Evolutionary conservation across 2,113 vertebrate species (phyloP), one percentile per base, ranked within the genome.

Genomic region (Bombycilla garrulus): DNA sequence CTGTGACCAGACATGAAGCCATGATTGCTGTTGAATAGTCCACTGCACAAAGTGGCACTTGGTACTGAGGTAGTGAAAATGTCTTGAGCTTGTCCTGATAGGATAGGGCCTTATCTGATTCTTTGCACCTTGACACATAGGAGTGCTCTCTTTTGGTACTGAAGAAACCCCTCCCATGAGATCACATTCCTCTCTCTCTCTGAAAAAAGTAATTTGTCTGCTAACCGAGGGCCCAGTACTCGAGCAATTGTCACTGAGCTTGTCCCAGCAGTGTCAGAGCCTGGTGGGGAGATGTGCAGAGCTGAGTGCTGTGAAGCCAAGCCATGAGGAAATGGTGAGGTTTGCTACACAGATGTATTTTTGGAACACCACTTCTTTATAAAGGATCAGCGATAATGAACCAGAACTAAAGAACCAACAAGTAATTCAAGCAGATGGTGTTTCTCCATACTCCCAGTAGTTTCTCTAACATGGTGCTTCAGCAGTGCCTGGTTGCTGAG

Each of bases 201-300:
- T n/a, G 29, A 57, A 78, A 61, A 84, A 47, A 53, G 23, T 4
- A 16, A 45, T 29, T 61, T 92, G 11, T 28, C 33, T 64, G 40
- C 15, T 79, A 38, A 81, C 2, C 0, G 0, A 61, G 15, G n/a
- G 9, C 19, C 14, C 15, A 36, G 24, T 11, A 64, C 45, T 72
- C 0, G 0, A 82, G 44, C 1, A 5, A 42, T 22, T 60, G n/a
- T 86, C 79, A 45, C 50, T 1, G 8, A 67, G 10, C 24, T 86
- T 67, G 36, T 51, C 53, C 70, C 81, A 81, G 12, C 26, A 77
- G 29, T 33, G 35, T n/a, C 12, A 77, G 31, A 72, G 60, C 0
- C 0, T 12, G 12, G 5, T 21, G 22, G 13, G 38, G 15, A 11
- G 6, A 33, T 72, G 6, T 65, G 40, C 40, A 87, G 35, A 69